Conservation (phyloP, 23 tunicate species). For the Trididemnum miniatum region DNA sequence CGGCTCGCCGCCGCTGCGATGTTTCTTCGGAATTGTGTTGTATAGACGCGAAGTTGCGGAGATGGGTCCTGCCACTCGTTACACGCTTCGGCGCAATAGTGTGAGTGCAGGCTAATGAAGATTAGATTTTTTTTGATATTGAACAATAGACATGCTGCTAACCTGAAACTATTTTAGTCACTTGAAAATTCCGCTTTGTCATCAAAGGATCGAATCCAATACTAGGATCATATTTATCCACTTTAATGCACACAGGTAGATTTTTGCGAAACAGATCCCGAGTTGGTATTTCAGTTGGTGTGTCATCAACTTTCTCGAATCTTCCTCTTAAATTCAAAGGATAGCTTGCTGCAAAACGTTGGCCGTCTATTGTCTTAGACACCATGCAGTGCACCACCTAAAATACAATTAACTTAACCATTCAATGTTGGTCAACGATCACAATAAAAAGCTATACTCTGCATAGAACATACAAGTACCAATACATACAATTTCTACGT, state of each 20-base stretch:
- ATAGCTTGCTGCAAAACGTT: constrained; percentile 17
- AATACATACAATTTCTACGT: not conserved
- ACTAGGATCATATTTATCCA: constrained; percentile 6
- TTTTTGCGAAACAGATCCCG: constrained; percentile 25
- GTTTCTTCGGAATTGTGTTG: too few relatives aligned
- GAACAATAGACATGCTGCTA: too few relatives aligned
- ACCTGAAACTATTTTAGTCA: constrained; percentile 35
- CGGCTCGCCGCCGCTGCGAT: too few relatives aligned
- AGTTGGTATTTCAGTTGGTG: constrained; percentile 8
- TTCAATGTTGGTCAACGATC: too few relatives aligned
- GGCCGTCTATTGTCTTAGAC: not conserved
- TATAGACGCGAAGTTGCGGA: too few relatives aligned
- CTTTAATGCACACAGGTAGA: constrained; percentile 28
- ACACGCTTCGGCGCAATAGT: too few relatives aligned
- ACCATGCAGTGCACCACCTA: constrained; percentile 47
- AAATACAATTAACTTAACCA: too few relatives aligned
- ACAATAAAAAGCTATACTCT: too few relatives aligned
- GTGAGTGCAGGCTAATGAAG: too few relatives aligned
- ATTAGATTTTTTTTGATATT: too few relatives aligned
- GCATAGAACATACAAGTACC: too few relatives aligned
- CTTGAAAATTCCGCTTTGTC: constrained; percentile 2
- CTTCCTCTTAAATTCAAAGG: constrained; percentile 35
- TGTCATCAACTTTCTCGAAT: constrained; percentile 29
- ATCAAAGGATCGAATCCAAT: constrained; percentile 45
- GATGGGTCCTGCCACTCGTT: too few relatives aligned